Evolutionary conservation across 1,140 invertebrate genomes (phyloP), one percentile per base, ranked within the genome.

Genomic region (Uloborus diversus): DNA sequence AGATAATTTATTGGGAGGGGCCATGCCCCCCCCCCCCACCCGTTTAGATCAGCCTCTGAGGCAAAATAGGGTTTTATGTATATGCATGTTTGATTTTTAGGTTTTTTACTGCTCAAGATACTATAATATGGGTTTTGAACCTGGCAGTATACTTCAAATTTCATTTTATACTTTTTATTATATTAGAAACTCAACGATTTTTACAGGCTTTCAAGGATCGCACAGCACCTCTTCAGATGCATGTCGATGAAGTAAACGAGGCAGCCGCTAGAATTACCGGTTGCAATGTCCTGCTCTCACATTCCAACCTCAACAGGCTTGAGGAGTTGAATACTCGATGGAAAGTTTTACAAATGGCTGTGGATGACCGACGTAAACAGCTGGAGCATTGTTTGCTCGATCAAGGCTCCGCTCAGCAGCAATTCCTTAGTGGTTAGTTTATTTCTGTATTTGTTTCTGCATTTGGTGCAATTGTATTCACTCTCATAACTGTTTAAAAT

Each of bases 241-340:
- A 90, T 84, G 90, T 92, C 83, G 92, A 93, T 86, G 90, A 93
- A 81, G 90, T 94, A 37, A 94, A 95, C 85, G 93, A 94, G 85
- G 92, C 93, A 82, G 94, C 93, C 25, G 91, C 92, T 56, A 83
- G 88, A 37, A 86, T 88, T 47, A 87, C 89, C 33, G 85, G 86
- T 37, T 83, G 83, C 30, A 87, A 89, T 82, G 87, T 90, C 35
- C 85, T 88, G 23, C 84, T 90, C 9, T 89, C 89, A n/a, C 86
- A 88, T 82, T 84, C 86, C 53, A 89, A 89, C 82, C 82, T 87
- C 3, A 85, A 85, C 62, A 84, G 91, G 86, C 90, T 96, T 57
- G 94, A 96, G 85, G 94, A 96, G 86, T 90, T 95, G 79, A 96
- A 94, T 85, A 91, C 92, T 25, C 92, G 94, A 85, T 93, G 92